Conservation (phyloP, 2,113 vertebrate genomes). For the Prinia subflava region DNA sequence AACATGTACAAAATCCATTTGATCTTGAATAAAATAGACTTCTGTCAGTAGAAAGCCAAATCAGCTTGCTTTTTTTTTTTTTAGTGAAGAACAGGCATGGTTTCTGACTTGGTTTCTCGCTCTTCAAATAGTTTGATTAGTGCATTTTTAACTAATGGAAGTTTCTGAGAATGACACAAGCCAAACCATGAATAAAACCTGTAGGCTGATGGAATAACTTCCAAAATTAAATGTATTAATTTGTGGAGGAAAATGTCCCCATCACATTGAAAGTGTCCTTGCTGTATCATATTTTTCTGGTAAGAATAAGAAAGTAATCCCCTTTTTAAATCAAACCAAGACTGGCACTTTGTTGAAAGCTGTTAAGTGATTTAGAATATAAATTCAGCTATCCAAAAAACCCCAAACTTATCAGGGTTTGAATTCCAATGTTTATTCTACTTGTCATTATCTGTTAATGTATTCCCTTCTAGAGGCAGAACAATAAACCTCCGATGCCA, state of each 20-base stretch:
- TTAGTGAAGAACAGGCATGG: neutral
- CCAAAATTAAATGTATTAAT: neutral
- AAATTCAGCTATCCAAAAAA: neutral
- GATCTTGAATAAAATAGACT: neutral
- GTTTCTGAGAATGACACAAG: neutral
- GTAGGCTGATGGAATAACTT: neutral
- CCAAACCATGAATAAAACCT: neutral
- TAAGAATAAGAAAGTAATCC: neutral
- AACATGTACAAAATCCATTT: neutral
- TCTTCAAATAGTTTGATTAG: neutral
- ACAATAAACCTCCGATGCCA: neutral
- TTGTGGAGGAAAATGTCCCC: neutral
- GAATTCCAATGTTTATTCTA: neutral
- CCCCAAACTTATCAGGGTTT: neutral
- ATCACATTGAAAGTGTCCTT: neutral
- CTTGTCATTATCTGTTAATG: neutral
- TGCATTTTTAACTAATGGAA: neutral
- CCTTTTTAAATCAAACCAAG: neutral
- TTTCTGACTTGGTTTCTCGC: neutral
- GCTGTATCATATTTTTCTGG: neutral
- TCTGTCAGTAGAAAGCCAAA: neutral
- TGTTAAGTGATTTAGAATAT: neutral
- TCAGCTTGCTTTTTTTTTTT: neutral
- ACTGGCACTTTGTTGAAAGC: neutral
- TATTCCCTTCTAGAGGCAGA: neutral